Conservation (phyloP, 1,140 invertebrate genomes). For the Eriocheir sinensis region DNA sequence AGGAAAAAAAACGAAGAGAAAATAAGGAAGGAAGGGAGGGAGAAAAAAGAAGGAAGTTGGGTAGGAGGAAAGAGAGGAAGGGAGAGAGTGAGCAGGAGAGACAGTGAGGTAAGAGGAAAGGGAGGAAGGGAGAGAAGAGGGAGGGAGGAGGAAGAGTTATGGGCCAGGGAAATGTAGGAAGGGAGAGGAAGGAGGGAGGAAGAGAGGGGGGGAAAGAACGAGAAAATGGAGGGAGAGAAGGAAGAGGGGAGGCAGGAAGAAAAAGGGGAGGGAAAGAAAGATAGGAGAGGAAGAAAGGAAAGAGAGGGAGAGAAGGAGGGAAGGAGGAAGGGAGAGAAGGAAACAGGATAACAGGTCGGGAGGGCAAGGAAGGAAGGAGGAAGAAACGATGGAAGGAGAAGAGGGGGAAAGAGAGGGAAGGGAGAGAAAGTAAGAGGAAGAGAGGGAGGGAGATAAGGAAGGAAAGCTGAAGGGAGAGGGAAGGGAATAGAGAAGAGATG, state of each 20-base stretch:
- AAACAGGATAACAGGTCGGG: background rate
- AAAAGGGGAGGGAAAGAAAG: background rate
- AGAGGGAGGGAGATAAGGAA: background rate
- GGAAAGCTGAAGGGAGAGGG: background rate
- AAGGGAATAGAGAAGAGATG: background rate
- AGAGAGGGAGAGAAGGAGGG: constrained; percentile 10
- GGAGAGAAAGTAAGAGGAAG: background rate
- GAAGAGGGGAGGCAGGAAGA: background rate
- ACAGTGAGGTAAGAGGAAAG: background rate
- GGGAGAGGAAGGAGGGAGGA: background rate
- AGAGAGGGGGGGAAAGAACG: background rate
- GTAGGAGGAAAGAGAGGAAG: background rate
- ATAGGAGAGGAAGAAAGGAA: background rate
- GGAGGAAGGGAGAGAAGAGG: background rate
- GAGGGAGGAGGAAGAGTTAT: background rate
- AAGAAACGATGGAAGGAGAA: background rate
- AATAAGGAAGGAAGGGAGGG: background rate
- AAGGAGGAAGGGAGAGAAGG: too few species aligned
- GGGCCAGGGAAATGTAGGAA: background rate
- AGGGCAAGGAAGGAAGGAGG: background rate
- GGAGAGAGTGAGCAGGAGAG: background rate
- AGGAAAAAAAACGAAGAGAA: background rate
- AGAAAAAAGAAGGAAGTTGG: too few species aligned
- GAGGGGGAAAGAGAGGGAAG: background rate
- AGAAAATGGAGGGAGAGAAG: background rate